A percentile compares a stretch with the other conserved stretches of the same genome.
Conservation (phyloP, 2,113 vertebrate species). For the Mesocricetus auratus region DNA sequence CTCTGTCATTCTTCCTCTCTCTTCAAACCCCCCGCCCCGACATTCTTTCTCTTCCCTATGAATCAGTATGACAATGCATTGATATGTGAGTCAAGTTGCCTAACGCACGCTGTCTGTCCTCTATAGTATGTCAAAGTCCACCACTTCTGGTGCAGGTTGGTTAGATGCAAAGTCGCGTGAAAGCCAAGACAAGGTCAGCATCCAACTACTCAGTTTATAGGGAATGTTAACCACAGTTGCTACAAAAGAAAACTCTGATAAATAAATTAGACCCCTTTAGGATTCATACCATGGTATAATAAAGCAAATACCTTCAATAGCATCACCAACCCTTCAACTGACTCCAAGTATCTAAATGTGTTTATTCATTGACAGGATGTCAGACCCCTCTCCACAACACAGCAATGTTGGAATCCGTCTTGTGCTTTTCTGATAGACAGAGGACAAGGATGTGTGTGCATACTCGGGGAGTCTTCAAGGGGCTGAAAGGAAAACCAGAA, state of each 20-base stretch:
- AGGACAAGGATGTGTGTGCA: background rate
- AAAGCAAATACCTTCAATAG: background rate
- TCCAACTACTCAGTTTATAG: background rate
- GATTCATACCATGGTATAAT: background rate
- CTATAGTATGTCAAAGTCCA: background rate
- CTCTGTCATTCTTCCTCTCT: background rate
- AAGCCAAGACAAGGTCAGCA: background rate
- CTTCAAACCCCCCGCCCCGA: background rate
- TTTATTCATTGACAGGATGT: background rate
- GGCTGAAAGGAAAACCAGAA: background rate
- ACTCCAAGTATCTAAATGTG: background rate
- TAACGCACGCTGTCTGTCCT: background rate
- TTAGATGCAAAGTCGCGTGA: conserved; percentile 14
- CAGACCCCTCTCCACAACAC: background rate
- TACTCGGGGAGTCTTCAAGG: background rate
- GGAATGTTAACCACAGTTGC: background rate
- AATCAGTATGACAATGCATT: background rate
- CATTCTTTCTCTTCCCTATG: background rate
- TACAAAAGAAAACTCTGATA: background rate
- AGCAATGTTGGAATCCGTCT: background rate
- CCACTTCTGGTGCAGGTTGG: background rate
- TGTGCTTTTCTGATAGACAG: background rate
- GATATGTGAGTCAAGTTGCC: background rate
- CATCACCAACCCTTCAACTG: background rate
- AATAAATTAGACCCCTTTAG: background rate